phyloP scores from a whole-genome alignment of 92 coral and sea anemone species.

The Phymanthus crucifer region DNA sequence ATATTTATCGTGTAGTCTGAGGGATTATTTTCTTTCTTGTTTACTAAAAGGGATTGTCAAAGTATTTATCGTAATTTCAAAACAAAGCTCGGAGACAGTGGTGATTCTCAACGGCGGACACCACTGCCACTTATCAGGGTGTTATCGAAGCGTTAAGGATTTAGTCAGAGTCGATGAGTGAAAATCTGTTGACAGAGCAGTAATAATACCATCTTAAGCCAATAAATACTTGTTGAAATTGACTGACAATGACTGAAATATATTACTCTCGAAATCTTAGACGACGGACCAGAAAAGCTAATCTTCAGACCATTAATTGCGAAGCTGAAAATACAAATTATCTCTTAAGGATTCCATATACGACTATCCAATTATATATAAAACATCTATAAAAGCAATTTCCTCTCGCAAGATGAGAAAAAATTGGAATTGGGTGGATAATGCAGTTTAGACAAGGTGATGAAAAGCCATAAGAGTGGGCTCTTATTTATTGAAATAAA shows the following conservation, averaged over 20 bases:
- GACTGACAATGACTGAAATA: neutral
- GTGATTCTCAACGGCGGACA: neutral
- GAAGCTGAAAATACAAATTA: neutral
- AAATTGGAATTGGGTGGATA: conserved; percentile 9
- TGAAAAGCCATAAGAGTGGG: conserved; percentile 4
- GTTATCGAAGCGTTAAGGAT: conserved; percentile 11
- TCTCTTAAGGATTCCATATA: conserved; percentile 4
- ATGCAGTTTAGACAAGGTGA: conserved; percentile 21
- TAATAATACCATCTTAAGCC: conserved; percentile 12
- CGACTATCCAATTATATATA: conserved; percentile 21
- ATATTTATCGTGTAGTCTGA: neutral
- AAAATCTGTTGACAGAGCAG: neutral
- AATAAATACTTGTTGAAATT: conserved; percentile 34
- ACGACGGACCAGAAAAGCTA: neutral
- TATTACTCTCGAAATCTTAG: neutral
- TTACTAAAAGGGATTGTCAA: conserved; percentile 1
- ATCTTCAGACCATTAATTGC: conserved; percentile 18
- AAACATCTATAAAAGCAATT: conserved; percentile 40
- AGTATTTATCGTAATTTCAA: conserved; percentile 13
- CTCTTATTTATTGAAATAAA: conserved; percentile 31
- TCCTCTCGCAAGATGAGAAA: conserved; percentile 11
- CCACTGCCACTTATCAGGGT: neutral
- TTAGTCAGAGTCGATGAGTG: conserved; percentile 14
- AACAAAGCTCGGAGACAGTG: neutral
- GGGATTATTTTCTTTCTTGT: neutral